Base-by-base conservation (phyloP, 2,113 vertebrate species). In the Columbina picui region DNA sequence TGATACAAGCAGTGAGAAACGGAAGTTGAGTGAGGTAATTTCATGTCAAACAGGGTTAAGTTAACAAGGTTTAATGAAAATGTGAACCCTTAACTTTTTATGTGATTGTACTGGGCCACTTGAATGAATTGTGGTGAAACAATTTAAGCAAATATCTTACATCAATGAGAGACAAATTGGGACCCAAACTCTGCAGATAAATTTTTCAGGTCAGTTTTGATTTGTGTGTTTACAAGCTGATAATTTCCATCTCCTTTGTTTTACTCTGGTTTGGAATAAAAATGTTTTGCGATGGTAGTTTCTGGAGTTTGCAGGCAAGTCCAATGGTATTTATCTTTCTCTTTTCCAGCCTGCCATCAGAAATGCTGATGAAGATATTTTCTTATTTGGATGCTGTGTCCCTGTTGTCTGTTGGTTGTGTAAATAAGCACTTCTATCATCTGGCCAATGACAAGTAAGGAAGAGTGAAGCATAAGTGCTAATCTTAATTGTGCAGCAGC, bases 371-470 rank as follows among this genome's bases (percentile, higher is more conserved):
- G 83, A 98, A 98, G 97, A 98, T 99, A 81, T 94, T 99, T 64
- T 98, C 98, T 21, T 98, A 97, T 95, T 96, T 99, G 97, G 98
- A 99, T 97, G 97, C 96, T 14, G 93, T 71, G 9, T 97, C 98
- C 80, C 97, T 99, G 13, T 94, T 98, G 86, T 97, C 94, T 83
- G 38, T 98, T 29, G 98, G 98, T 55, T 98, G 98, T 69, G 97
- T 98, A 89, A 99, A 95, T 94, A 99, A 97, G 43, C 92, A 36
- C 80, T 98, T 99, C 94, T 96, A 97, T 93, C 97, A 98, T 23
- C 97, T 99, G 71, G 97, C 98, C 93, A 99, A 83, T 84, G 98
- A 98, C 97, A 99, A 99, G 99, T 99, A 98, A 98, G 99, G 70
- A 84, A 79, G 47, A 49, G 56, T 36, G 57, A 74, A 23, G 12